phyloP scores from a whole-genome alignment of 1,140 invertebrate species.

The Brachionus rubens region DNA sequence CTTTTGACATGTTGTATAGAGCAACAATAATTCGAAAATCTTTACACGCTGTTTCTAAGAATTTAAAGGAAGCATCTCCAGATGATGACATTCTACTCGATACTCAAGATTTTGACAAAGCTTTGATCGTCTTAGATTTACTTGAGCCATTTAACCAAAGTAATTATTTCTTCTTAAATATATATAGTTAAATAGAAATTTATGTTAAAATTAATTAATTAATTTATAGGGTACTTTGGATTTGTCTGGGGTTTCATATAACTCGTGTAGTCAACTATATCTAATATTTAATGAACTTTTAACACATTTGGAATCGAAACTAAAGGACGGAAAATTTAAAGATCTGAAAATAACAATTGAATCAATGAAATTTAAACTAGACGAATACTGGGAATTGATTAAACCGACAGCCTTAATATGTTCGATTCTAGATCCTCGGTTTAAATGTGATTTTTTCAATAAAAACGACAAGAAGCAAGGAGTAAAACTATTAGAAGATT shows the following conservation, averaged over 20 bases:
- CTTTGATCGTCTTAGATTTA: not conserved
- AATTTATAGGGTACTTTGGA: not conserved
- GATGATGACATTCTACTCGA: not conserved
- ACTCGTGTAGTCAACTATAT: constrained; percentile 2
- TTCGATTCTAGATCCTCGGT: not conserved
- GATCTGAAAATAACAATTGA: not conserved
- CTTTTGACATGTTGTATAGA: constrained; percentile 25
- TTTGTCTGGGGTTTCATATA: not conserved
- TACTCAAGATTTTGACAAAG: not conserved
- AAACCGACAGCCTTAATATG: not conserved
- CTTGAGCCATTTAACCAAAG: constrained; percentile 1
- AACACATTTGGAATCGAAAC: not conserved
- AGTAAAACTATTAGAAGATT: not conserved
- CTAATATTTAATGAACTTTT: not conserved
- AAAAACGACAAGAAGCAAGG: not conserved
- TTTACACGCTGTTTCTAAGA: not conserved
- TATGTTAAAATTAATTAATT: not conserved
- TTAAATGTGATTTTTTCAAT: constrained; percentile 1
- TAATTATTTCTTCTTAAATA: no score
- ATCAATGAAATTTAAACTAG: not conserved
- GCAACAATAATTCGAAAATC: constrained; percentile 8
- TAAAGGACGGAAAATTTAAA: not conserved
- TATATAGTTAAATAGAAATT: no score
- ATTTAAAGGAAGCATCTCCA: not conserved
- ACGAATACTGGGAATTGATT: not conserved